These are phyloP conservation scores for Epinotia brunnichana DNA, from an alignment of 2,888 invertebrate genomes.

Conservation along the genomic window DNA sequence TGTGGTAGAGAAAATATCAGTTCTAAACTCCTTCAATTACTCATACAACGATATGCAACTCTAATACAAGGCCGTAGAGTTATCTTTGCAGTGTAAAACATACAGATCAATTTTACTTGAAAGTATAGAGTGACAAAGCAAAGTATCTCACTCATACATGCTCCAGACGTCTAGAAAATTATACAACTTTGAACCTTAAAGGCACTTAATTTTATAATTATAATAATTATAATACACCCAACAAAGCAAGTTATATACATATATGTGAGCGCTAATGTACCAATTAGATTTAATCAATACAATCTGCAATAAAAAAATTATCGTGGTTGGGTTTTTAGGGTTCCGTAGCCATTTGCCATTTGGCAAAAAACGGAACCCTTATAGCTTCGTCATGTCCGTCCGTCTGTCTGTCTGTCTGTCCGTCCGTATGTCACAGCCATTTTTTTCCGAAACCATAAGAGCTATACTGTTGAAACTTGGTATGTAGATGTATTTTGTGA, in stretches of 20 bases:
- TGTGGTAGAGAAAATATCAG: conserved; percentile 9
- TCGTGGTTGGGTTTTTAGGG: no score
- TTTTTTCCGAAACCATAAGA: no score
- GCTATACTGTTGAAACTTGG: no score
- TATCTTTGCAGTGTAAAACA: neutral
- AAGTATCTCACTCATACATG: neutral
- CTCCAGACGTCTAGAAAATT: conserved; percentile 11
- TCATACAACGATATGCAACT: neutral
- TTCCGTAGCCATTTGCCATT: no score
- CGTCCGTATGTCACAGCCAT: no score
- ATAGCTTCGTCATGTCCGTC: no score
- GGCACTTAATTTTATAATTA: no score
- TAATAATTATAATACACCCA: neutral
- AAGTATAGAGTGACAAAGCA: neutral
- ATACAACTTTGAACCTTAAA: neutral
- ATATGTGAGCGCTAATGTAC: neutral
- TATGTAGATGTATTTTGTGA: no score
- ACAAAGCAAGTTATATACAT: neutral
- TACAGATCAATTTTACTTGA: neutral
- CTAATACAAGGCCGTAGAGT: conserved; percentile 9
- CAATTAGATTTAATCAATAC: neutral
- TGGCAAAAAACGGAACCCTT: no score
- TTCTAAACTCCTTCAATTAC: neutral
- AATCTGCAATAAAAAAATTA: neutral
- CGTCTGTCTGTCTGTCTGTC: no score